Evolutionary conservation across 2,113 vertebrate species (phyloP).

Genomic region (Semnopithecus entellus): DNA sequence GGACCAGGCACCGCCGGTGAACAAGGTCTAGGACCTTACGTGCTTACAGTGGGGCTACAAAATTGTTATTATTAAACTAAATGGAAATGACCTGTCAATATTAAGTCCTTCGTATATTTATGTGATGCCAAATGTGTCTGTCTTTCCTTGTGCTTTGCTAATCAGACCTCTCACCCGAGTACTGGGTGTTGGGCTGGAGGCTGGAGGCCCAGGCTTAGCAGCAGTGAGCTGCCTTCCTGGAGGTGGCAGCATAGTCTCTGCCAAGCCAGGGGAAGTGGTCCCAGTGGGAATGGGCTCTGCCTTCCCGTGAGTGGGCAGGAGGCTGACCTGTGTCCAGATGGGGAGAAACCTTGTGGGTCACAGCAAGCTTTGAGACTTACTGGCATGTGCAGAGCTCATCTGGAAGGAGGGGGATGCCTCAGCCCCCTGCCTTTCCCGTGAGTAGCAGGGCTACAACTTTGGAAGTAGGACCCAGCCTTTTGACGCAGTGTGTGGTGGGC

Average conservation of each 20-base stretch:
- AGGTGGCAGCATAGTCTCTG: background rate
- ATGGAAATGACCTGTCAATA: background rate
- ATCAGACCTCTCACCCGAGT: background rate
- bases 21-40: background rate
- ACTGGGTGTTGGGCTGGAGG: background rate
- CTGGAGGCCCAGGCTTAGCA: background rate
- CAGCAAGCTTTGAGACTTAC: background rate
- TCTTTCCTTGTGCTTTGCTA: background rate
- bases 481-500: background rate
- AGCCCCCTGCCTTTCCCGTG: background rate
- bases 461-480: background rate
- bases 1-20: background rate
- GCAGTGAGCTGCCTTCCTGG: background rate
- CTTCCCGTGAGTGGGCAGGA: background rate
- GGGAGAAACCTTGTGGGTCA: background rate
- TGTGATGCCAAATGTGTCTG: background rate
- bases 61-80: background rate
- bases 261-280: background rate
- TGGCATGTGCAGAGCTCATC: background rate
- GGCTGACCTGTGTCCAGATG: background rate
- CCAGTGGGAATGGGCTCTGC: background rate
- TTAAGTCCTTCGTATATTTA: background rate
- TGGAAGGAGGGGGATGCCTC: background rate
- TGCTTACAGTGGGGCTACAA: background rate
- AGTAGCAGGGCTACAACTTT: background rate